These are phyloP conservation scores for Hesperia comma DNA, from an alignment of 2,888 invertebrate genomes.

Conservation along the genomic window DNA sequence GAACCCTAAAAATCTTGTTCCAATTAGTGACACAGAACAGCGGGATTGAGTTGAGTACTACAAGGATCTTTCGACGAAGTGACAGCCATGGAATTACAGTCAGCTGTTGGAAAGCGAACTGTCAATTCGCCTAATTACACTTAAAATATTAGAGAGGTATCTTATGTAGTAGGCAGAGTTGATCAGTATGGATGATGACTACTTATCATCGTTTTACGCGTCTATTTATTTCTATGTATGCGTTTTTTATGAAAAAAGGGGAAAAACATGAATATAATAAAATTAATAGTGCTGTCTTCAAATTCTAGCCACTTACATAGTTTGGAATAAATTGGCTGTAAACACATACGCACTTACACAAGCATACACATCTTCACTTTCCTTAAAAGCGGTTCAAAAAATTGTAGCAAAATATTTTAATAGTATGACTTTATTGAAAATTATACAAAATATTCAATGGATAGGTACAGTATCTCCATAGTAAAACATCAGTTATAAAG, in stretches of 20 bases:
- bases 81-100: conserved; percentile 41
- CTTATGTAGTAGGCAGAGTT: too few relatives aligned
- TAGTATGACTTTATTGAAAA: conserved; percentile 53
- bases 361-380: too few relatives aligned
- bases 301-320: too few relatives aligned
- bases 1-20: too few relatives aligned
- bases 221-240: too few relatives aligned
- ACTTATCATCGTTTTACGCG: too few relatives aligned
- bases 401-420: conserved; percentile 31
- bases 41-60: conserved; percentile 47
- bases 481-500: conserved; percentile 42
- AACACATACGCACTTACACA: too few relatives aligned
- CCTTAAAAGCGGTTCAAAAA: neutral
- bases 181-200: too few relatives aligned
- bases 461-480: conserved; percentile 40
- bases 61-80: conserved; percentile 42
- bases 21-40: conserved; percentile 52
- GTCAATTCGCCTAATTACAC: conserved; percentile 55
- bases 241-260: too few relatives aligned
- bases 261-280: too few relatives aligned
- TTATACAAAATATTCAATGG: conserved; percentile 51
- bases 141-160: conserved; percentile 60
- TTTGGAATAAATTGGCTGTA: too few relatives aligned
- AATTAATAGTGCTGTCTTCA: too few relatives aligned
- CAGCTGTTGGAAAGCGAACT: conserved; percentile 49